Conservation (phyloP, 2,888 invertebrate genomes). For the Pandemis corylana region DNA sequence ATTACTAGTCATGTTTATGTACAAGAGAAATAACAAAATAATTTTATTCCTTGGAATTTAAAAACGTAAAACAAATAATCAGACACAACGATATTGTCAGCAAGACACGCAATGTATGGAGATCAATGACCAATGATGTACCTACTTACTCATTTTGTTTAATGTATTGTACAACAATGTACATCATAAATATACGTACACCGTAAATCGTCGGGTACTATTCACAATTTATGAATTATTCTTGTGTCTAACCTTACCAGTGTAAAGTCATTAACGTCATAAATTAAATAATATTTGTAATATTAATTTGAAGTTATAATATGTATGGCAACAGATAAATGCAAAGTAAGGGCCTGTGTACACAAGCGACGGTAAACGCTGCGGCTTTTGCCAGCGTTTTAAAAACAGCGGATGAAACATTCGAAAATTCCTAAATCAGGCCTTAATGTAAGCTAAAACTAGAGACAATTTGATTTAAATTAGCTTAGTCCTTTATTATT, state of each 20-base stretch:
- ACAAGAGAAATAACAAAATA: conserved; percentile 1
- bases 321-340: conserved; percentile 56
- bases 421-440: conserved; percentile 14
- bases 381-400: conserved; percentile 20
- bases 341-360: conserved; percentile 47
- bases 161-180: too few relatives aligned
- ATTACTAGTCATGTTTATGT: conserved; percentile 12
- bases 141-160: too few relatives aligned
- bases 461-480: conserved; percentile 36
- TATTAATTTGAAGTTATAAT: neutral
- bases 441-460: conserved; percentile 28
- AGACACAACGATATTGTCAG: too few relatives aligned
- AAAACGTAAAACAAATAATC: neutral
- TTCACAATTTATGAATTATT: neutral
- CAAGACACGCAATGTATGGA: too few relatives aligned
- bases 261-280: neutral
- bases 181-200: too few relatives aligned
- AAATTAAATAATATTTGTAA: conserved; percentile 2
- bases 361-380: conserved; percentile 23
- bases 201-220: neutral
- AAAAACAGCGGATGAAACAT: conserved; percentile 19
- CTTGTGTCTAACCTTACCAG: neutral
- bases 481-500: conserved; percentile 40
- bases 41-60: neutral
- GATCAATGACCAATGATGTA: too few relatives aligned